These are phyloP conservation scores for Perizoma affinitatum DNA, from an alignment of 2,888 invertebrate genomes.

Conservation along the genomic window DNA sequence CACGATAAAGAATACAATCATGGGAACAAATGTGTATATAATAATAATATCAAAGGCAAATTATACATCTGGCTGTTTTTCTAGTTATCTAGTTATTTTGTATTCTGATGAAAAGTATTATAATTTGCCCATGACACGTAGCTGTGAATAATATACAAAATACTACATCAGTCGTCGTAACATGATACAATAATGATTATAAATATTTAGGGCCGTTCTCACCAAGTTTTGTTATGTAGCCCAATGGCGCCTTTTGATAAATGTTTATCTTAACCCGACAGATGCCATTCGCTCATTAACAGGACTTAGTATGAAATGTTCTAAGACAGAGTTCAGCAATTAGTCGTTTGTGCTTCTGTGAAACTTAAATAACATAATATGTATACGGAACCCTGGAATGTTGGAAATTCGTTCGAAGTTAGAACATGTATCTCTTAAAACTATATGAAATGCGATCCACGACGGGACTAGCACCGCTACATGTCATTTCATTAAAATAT, in stretches of 20 bases:
- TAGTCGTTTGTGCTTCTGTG: conserved; percentile 61
- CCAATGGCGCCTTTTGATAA: neutral
- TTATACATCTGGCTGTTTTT: conserved; percentile 5
- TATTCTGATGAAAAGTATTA: neutral
- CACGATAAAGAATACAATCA: conserved; percentile 23
- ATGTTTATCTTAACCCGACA: neutral
- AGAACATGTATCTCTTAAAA: conserved; percentile 65
- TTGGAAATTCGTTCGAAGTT: conserved; percentile 71
- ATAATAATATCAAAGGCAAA: conserved; percentile 4
- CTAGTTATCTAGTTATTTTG: conserved; percentile 2
- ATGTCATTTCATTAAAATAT: conserved; percentile 63
- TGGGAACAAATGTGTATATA: conserved; percentile 24
- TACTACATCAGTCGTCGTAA: conserved; percentile 64
- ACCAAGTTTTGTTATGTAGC: conserved; percentile 49
- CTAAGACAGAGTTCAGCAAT: conserved; percentile 18
- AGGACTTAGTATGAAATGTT: conserved; percentile 2
- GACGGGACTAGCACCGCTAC: conserved; percentile 78
- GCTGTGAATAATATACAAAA: conserved; percentile 66
- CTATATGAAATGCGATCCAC: conserved; percentile 77
- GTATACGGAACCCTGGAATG: conserved; percentile 72
- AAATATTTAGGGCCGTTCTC: conserved; percentile 44
- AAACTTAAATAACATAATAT: conserved; percentile 55
- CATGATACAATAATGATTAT: conserved; percentile 37
- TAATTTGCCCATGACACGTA: conserved; percentile 29
- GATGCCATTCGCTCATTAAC: neutral